Conservation (phyloP, 2,888 invertebrate genomes). For the Cryptocephalus moraei region DNA sequence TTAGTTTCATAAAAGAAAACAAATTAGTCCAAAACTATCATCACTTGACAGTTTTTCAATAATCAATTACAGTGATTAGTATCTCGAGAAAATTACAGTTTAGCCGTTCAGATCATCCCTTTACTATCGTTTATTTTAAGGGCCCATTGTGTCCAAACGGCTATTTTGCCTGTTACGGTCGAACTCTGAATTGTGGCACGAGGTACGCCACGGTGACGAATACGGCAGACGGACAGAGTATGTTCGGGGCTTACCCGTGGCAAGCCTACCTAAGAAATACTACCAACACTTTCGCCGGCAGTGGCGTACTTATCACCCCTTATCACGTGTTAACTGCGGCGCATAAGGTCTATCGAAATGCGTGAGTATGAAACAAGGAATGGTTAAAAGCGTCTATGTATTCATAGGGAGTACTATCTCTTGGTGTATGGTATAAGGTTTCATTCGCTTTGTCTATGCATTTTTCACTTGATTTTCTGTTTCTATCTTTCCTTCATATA, state of each 20-base stretch:
- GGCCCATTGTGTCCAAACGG: slow-evolving; percentile 23
- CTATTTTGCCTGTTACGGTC: slow-evolving; percentile 24
- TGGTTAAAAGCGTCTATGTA: no score
- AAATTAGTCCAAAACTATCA: no score
- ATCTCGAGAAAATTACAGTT: no score
- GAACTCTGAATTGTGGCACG: slow-evolving; percentile 36
- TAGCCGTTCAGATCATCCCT: no score
- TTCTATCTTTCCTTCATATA: no score
- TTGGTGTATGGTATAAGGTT: no score
- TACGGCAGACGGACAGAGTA: slow-evolving; percentile 45
- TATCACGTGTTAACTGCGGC: slow-evolving; percentile 63
- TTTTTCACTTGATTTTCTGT: no score
- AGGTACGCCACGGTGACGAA: slow-evolving; percentile 30
- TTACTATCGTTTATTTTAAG: not conserved
- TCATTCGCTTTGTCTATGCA: no score
- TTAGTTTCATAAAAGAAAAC: no score
- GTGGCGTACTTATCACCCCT: slow-evolving; percentile 60
- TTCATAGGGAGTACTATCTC: no score
- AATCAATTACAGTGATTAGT: no score
- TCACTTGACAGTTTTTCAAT: no score
- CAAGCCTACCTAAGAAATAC: slow-evolving; percentile 41
- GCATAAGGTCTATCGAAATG: slow-evolving; percentile 46
- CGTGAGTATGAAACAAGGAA: slow-evolving; percentile 14
- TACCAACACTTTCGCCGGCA: slow-evolving; percentile 48
- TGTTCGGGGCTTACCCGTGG: slow-evolving; percentile 66